Conservation (phyloP, 2,113 vertebrate species). For the Prunella himalayana region DNA sequence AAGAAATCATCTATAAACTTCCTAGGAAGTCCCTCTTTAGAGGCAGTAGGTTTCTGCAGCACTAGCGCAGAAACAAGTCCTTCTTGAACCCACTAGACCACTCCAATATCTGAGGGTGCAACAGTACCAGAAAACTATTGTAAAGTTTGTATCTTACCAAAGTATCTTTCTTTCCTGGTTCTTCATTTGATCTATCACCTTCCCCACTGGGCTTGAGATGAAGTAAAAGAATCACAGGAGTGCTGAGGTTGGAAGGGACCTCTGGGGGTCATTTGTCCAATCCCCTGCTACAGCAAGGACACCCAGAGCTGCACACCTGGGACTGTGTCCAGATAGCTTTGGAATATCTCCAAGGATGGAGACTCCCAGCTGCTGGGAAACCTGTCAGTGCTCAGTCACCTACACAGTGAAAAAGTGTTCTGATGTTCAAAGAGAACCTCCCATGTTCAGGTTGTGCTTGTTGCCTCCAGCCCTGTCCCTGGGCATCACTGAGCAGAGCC, state of each 20-base stretch:
- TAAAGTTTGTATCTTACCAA: not conserved
- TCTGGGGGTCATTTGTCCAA: not conserved
- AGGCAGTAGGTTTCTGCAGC: not conserved
- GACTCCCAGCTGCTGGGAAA: not conserved
- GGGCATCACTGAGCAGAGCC: not conserved
- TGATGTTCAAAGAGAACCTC: not conserved
- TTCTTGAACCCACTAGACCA: not conserved
- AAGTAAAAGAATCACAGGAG: not conserved
- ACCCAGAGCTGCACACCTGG: not conserved
- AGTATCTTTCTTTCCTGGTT: not conserved
- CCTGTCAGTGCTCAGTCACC: not conserved
- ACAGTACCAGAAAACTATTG: not conserved
- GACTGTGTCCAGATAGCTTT: fast-evolving
- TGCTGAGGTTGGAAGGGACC: not conserved
- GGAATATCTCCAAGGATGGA: not conserved
- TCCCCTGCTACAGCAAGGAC: not conserved
- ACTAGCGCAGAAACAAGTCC: not conserved
- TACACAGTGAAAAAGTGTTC: not conserved
- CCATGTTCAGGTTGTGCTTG: fast-evolving
- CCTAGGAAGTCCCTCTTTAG: not conserved
- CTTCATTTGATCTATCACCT: not conserved
- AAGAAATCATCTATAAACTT: not conserved
- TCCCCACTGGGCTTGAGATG: not conserved
- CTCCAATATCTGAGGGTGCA: not conserved
- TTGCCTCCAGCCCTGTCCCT: not conserved